Evolutionary conservation across 2,797 vertebrate genomes (phyloP), one percentile per base, ranked within the genome.

Genomic region (Myripristis murdjan): DNA sequence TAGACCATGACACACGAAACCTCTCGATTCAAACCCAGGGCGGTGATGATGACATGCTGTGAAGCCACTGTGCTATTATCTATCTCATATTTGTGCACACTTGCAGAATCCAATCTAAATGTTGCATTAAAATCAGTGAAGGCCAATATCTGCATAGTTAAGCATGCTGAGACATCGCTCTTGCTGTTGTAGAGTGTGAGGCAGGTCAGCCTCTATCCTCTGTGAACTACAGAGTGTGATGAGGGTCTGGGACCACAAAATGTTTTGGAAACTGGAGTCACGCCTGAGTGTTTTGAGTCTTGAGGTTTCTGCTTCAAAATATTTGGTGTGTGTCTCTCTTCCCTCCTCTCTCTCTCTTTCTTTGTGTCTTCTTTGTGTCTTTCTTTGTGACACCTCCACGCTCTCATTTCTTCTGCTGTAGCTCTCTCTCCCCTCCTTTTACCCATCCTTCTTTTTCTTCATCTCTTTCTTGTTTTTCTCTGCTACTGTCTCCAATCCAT

Each of bases 361-460:
- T n/a, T n/a, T n/a, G n/a, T n/a, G n/a, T n/a, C n/a, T n/a, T n/a
- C n/a, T n/a, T n/a, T n/a, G n/a, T n/a, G n/a, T n/a, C n/a, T n/a
- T n/a, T 46, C 2, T 6, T 8, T 52, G 53, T 49, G 20, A 23
- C 11, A 2, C 44, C 9, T 31, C 22, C 15, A 23, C 43, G 35
- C 33, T 28, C 26, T 52, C 4, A 3, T 26, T 64, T 49, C 47
- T 57, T 67, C 46, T n/a, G n/a, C n/a, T n/a, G n/a, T 31, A 64
- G 23, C 73, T 55, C 46, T 35, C 28, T 24, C 28, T 33, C 18
- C 26, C n/a, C 37, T 37, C 35, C 23, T 33, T 75, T 75, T 28
- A 56, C 58, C 58, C 60, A 47, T 14, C 61, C 66, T 18, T 56
- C 76, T 61, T 52, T 74, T 56, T 80, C 56, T 47, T 35, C 51